Conservation (phyloP, 2,888 invertebrate species). For the Xanthia icteritia region DNA sequence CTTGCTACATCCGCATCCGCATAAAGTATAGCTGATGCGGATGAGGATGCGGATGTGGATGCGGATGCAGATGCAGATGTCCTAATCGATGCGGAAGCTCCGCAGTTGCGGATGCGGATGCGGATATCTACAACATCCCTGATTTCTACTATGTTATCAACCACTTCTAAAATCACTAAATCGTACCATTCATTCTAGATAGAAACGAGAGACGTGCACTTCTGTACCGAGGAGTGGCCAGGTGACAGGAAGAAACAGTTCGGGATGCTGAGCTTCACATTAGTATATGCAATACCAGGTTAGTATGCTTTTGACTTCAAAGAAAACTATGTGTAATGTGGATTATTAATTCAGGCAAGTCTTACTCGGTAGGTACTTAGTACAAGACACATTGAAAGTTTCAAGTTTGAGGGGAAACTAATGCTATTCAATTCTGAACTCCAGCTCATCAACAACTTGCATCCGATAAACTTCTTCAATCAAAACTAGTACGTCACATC, state of each 20-base stretch:
- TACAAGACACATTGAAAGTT: background rate
- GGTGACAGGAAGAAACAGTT: slow-evolving; percentile 89
- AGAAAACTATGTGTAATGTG: background rate
- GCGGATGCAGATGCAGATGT: no score
- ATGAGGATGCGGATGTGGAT: no score
- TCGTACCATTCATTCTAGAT: slow-evolving; percentile 76
- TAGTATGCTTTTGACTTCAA: slow-evolving; percentile 63
- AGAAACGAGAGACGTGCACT: slow-evolving; percentile 85
- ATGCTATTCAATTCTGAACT: background rate
- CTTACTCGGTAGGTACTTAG: background rate
- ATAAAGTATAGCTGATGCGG: no score
- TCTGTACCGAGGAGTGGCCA: slow-evolving; percentile 92
- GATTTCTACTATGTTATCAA: background rate
- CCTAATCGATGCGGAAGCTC: no score
- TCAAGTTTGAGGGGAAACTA: background rate
- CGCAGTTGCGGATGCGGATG: no score
- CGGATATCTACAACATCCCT: no score
- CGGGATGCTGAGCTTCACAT: slow-evolving; percentile 92
- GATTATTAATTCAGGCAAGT: background rate
- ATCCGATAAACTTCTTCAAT: background rate
- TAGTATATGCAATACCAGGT: slow-evolving; percentile 95
- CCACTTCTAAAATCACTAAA: slow-evolving; percentile 24
- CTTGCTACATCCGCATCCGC: no score
- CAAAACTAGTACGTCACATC: background rate
- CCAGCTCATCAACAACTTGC: background rate